Evolutionary conservation across 2,113 vertebrate genomes (phyloP).

Genomic region (Gavialis gangeticus): DNA sequence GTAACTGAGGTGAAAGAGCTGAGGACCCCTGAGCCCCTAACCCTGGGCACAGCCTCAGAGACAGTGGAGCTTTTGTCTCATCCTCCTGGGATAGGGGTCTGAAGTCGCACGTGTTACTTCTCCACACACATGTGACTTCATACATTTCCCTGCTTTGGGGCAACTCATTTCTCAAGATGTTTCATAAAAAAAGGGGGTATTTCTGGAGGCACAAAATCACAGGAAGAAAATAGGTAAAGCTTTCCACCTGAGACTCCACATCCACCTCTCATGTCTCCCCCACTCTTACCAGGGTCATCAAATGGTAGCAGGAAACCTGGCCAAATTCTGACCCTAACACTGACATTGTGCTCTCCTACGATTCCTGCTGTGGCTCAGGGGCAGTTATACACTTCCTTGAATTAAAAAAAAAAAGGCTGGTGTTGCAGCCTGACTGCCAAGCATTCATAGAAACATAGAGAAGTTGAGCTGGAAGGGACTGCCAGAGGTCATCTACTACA

Average conservation of each 20-base stretch:
- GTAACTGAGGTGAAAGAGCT: not conserved
- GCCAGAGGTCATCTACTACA: not conserved
- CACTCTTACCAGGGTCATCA: not conserved
- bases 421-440: not conserved
- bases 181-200: not conserved
- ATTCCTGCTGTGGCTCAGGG: conserved; percentile 39
- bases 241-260: not conserved
- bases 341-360: not conserved
- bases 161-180: not conserved
- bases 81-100: no score
- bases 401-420: conserved; percentile 12
- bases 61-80: not conserved
- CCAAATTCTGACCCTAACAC: conserved; percentile 26
- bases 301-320: not conserved
- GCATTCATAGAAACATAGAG: not conserved
- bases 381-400: not conserved
- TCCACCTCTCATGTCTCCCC: not conserved
- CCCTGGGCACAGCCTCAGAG: not conserved
- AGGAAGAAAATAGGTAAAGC: not conserved
- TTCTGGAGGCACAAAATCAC: not conserved
- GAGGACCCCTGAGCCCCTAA: not conserved
- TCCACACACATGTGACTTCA: not conserved
- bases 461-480: not conserved
- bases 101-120: no score
- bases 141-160: not conserved